These are phyloP conservation scores for Perca flavescens DNA, from an alignment of 2,113 vertebrate genomes.

Conservation along the genomic window DNA sequence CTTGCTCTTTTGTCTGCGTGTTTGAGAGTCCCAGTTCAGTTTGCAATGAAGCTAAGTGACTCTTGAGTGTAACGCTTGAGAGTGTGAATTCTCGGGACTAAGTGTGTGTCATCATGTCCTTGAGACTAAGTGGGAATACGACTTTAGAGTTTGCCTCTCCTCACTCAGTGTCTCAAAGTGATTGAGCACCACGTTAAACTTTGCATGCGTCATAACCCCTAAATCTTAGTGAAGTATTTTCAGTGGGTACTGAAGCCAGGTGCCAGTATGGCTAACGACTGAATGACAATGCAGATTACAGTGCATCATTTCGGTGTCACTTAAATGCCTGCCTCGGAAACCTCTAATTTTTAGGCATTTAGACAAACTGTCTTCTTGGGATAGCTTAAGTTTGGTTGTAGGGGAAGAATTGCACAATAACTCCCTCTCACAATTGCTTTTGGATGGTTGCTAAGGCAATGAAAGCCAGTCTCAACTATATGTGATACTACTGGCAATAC, in stretches of 20 bases:
- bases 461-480: neutral
- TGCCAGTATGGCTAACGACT: too few species aligned
- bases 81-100: constrained; percentile 51
- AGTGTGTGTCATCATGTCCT: constrained; percentile 76
- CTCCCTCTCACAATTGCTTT: neutral
- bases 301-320: too few species aligned
- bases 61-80: constrained; percentile 64
- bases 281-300: too few species aligned
- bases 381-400: neutral
- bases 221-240: constrained; percentile 9
- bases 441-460: neutral
- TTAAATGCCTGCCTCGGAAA: neutral
- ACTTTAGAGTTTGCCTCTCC: constrained; percentile 57
- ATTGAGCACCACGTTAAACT: constrained; percentile 43
- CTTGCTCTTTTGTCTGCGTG: constrained; percentile 59
- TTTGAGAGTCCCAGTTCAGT: constrained; percentile 64
- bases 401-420: neutral
- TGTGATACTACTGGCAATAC: neutral
- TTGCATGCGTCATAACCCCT: constrained; percentile 19
- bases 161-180: constrained; percentile 40
- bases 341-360: neutral
- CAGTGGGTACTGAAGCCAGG: too few species aligned
- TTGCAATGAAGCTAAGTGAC: constrained; percentile 68
- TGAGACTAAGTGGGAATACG: constrained; percentile 64
- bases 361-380: neutral